Percentiles rank a stretch among this genome's conserved stretches.
These are phyloP conservation scores for Homarus americanus DNA, from an alignment of 1,140 invertebrate genomes.

Conservation along the genomic window DNA sequence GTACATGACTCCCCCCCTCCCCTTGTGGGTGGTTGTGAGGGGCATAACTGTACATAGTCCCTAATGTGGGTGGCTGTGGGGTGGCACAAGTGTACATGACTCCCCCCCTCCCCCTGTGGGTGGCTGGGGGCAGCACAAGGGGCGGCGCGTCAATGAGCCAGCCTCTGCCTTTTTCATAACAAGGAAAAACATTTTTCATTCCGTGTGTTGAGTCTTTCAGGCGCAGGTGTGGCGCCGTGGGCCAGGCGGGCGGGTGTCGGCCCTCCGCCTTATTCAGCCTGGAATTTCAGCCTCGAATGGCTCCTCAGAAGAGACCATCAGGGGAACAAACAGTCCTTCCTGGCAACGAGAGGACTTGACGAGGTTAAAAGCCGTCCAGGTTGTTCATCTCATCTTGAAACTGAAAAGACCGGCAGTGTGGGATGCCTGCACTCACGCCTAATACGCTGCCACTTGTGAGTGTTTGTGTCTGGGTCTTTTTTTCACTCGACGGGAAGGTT, in stretches of 20 bases:
- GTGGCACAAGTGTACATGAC: neutral
- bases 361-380: slow-evolving; percentile 52
- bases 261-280: slow-evolving; percentile 61
- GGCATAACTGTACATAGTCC: too few species aligned
- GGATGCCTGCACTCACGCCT: slow-evolving; percentile 3
- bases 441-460: neutral
- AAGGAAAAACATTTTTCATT: slow-evolving; percentile 48
- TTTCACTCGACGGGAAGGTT: neutral
- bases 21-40: too few species aligned
- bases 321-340: slow-evolving; percentile 56
- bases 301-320: slow-evolving; percentile 52
- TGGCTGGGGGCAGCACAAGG: slow-evolving; percentile 4
- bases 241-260: slow-evolving; percentile 22
- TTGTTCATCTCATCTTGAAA: slow-evolving; percentile 57
- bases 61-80: too few species aligned
- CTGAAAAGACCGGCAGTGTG: slow-evolving; percentile 41
- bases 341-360: slow-evolving; percentile 54
- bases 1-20: neutral
- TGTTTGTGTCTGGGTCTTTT: neutral
- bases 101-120: too few species aligned
- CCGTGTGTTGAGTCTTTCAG: slow-evolving; percentile 52
- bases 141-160: slow-evolving; percentile 12
- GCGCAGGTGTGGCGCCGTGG: neutral
- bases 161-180: slow-evolving; percentile 62
- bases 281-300: slow-evolving; percentile 39